Evolutionary conservation across 37 sponge, comb jelly and placozoan species (phyloP), one percentile per base, ranked within the genome.

Genomic region (Petrosia ficiformis): DNA sequence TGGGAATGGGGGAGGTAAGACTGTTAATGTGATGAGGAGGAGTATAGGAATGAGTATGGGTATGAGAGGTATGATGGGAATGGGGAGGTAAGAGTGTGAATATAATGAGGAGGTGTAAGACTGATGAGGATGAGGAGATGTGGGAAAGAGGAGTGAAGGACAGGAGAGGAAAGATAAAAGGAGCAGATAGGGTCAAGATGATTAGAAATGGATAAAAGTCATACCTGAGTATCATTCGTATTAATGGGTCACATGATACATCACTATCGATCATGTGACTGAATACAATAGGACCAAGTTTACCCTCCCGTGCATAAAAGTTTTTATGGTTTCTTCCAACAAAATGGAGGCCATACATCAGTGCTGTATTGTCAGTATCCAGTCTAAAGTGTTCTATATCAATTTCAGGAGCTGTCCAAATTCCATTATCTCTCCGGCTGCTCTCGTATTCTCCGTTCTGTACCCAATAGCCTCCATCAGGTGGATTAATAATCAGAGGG

Each of bases 401-500:
- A 69, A 90, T 84, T 29, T 90, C 90, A 0, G 81, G 82, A 0
- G 90, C 90, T 10, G 36, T 30, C 82, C 85, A 84, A 1, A 59
- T 30, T 8, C 86, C 90, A 73, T 66, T 66, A 37, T 64, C 48
- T 21, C 60, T 77, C 10, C 68, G 28, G 3, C 86, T 85, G 10
- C 6, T 60, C 26, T 80, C 86, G 60, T 80, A 73, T 2, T 80
- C 82, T 30, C 72, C 85, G 34, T 68, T 78, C 67, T 81, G 60
- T 0, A 84, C 34, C 82, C 77, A 76, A 43, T 44, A 90, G 2
- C 81, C 78, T 4, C 77, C 73, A 39, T 73, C 78, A 2, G 77
- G 77, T 26, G 82, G 71, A 22, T 39, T 42, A 11, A 84, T 71
- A 25, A 84, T 14, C 38, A 86, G 43, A 0, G 87, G 87, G 32